These are phyloP conservation scores for Centroberyx gerrardi DNA, from an alignment of 2,797 vertebrate species.

Conservation along the genomic window DNA sequence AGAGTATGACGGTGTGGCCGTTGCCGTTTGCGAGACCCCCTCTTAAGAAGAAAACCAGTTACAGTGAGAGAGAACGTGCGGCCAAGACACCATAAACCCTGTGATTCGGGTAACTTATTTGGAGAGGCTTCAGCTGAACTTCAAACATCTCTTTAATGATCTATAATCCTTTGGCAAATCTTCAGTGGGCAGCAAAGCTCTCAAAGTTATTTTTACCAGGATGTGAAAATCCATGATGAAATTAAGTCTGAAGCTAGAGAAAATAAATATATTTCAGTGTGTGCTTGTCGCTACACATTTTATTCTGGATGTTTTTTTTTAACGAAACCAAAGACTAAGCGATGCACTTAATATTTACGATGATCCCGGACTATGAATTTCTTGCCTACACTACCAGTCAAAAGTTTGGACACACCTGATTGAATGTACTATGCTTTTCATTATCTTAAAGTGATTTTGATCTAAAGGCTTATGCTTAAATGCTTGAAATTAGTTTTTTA, in stretches of 20 bases:
- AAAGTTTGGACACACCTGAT: too few species aligned
- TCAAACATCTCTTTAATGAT: slow-evolving; percentile 80
- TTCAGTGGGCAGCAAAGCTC: slow-evolving; percentile 62
- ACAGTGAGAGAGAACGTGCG: slow-evolving; percentile 15
- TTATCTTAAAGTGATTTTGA: too few species aligned
- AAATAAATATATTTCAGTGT: slow-evolving; percentile 31
- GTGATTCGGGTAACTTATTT: slow-evolving; percentile 55
- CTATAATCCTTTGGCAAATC: slow-evolving; percentile 72
- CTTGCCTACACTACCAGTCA: too few species aligned
- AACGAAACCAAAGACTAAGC: background rate
- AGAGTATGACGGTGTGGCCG: slow-evolving; percentile 47
- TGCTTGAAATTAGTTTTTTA: too few species aligned
- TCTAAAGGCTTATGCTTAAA: too few species aligned
- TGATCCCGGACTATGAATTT: background rate
- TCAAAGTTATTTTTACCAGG: slow-evolving; percentile 62
- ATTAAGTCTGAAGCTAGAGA: slow-evolving; percentile 47
- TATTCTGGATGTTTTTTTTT: background rate
- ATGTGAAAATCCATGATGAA: slow-evolving; percentile 64
- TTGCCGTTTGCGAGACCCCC: slow-evolving; percentile 34
- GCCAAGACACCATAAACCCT: slow-evolving; percentile 36
- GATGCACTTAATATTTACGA: background rate
- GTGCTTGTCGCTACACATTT: slow-evolving; percentile 32
- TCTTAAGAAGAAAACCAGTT: slow-evolving; percentile 9
- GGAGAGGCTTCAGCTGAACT: slow-evolving; percentile 69
- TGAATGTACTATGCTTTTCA: too few species aligned